Evolutionary conservation across 1,140 invertebrate species (phyloP), one percentile per base, ranked within the genome.

Genomic region (Calliopsis andreniformis): DNA sequence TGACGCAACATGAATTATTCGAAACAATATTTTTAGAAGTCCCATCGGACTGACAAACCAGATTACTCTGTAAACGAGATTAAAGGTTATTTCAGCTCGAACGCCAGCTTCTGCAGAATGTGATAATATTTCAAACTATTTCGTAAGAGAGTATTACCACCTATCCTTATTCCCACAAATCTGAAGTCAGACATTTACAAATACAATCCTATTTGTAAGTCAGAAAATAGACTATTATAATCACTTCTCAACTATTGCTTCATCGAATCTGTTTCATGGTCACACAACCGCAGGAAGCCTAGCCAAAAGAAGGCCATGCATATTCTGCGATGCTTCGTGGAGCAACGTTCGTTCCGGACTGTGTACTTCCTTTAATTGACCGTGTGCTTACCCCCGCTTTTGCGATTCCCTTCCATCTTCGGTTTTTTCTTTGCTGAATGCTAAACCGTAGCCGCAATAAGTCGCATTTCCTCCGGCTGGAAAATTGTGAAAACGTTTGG

Each of bases 291-390:
- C 49, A 30, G n/a, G 8, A 7, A 32, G 42, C 20, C 42, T 35
- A 32, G 35, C 3, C 39, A 30, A 63, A 62, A 63, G 59, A 72
- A 53, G 69, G 49, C 14, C 18, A 32, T 25, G 25, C 32, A 43
- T n/a, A 23, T 72, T 55, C 25, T 20, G 78, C 76, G 80, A 85
- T 69, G 80, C 78, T 43, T 70, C 67, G 76, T 88, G 78, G 90
- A 86, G 89, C 91, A 92, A 92, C 77, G 90, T 88, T 69, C 91
- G 89, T 92, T 92, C 89, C 91, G 89, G 89, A 79, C 89, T 85
- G 85, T 64, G 83, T 85, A 64, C 76, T 86, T 83, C 47, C 83
- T 69, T 84, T 91, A 91, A 92, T 91, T 92, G 87, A 89, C 82
- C 86, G 71, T 86, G 80, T 78, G 76, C 80, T 83, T 79, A 67